phyloP scores from a whole-genome alignment of 2,888 invertebrate species.

The Mactromeris polynyma region DNA sequence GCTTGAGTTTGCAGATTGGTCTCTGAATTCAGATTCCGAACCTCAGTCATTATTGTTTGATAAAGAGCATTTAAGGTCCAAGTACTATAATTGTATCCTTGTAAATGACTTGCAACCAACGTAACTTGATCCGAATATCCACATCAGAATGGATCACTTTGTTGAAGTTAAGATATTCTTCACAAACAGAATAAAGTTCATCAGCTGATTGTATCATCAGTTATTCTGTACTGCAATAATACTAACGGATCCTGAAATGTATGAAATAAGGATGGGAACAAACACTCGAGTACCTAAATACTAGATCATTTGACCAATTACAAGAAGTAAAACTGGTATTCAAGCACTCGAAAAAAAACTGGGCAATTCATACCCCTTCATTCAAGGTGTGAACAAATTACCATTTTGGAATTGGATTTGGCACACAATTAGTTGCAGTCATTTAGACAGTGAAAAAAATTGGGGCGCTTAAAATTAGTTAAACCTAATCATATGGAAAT shows the following conservation, averaged over 20 bases:
- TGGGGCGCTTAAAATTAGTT: no score
- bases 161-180: neutral
- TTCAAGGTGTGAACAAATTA: neutral
- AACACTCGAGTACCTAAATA: neutral
- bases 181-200: neutral
- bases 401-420: no score
- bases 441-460: no score
- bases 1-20: neutral
- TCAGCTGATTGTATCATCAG: conserved; percentile 23
- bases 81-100: neutral
- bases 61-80: neutral
- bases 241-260: conserved; percentile 69
- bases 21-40: neutral
- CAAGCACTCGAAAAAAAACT: neutral
- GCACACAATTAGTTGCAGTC: no score
- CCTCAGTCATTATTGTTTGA: neutral
- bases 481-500: no score
- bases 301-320: neutral
- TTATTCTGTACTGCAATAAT: conserved; percentile 68
- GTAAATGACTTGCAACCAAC: neutral
- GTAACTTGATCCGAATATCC: neutral
- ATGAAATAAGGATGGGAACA: neutral
- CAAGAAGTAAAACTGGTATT: neutral
- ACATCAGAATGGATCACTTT: neutral
- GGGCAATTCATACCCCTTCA: neutral